Percentiles rank a stretch among this genome's conserved stretches.
phyloP scores from a whole-genome alignment of 2,797 vertebrate species.

The Sebastes vulpes region DNA sequence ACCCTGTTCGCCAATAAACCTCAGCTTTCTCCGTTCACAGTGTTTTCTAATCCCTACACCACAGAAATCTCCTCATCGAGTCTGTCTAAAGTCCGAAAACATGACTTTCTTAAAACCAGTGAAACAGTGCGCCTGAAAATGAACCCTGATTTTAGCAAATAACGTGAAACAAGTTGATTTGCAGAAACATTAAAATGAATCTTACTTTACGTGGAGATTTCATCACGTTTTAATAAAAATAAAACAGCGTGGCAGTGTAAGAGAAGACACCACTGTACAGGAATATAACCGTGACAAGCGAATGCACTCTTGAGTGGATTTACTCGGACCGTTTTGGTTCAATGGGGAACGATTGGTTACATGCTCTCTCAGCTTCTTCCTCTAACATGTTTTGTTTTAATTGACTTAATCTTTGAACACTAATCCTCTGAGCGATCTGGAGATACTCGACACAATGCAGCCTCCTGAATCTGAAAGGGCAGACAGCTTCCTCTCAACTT shows the following conservation, averaged over 20 bases:
- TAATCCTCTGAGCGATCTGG: conserved; percentile 52
- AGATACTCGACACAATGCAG: conserved; percentile 8
- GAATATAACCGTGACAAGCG: neutral
- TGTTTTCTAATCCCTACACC: neutral
- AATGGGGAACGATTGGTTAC: conserved; percentile 26
- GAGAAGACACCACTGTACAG: neutral
- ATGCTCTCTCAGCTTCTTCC: conserved; percentile 42
- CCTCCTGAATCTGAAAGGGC: neutral
- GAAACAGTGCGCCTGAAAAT: neutral
- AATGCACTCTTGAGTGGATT: conserved; percentile 18
- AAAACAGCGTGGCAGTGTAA: neutral
- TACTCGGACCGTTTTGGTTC: conserved; percentile 17
- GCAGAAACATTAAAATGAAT: neutral
- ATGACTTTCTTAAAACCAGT: neutral
- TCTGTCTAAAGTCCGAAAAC: neutral
- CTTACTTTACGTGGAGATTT: neutral
- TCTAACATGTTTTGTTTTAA: conserved; percentile 44
- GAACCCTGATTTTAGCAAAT: neutral
- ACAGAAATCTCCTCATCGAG: neutral
- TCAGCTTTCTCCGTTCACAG: neutral
- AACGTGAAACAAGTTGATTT: neutral
- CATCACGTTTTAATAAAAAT: neutral
- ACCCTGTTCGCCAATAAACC: neutral
- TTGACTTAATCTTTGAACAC: conserved; percentile 44
- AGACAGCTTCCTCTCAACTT: neutral